Conservation (phyloP, 2,888 invertebrate genomes). For the Halictus quadricinctus region DNA sequence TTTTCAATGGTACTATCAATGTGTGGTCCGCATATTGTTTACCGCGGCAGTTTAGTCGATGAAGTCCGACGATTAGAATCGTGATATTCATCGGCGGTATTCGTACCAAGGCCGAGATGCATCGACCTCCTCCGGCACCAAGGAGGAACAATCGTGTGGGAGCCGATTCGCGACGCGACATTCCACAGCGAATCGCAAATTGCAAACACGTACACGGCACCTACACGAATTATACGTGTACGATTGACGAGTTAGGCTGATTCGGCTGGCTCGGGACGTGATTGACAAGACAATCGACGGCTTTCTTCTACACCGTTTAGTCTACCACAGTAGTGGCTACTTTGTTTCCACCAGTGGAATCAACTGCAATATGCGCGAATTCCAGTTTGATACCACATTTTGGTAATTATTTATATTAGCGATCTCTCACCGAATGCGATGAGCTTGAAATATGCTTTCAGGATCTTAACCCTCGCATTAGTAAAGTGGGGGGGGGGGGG, state of each 20-base stretch:
- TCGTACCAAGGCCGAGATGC: slow-evolving; percentile 38
- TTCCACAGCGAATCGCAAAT: slow-evolving; percentile 47
- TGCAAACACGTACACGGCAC: slow-evolving; percentile 46
- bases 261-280: slow-evolving; percentile 37
- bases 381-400: background rate
- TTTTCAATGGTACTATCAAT: background rate
- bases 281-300: slow-evolving; percentile 34
- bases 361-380: background rate
- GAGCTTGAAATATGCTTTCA: too few species aligned
- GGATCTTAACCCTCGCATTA: too few species aligned
- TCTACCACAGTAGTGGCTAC: background rate
- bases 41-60: background rate
- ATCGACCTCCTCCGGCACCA: slow-evolving; percentile 19
- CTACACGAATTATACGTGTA: slow-evolving; percentile 48
- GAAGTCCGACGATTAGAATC: background rate
- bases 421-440: too few species aligned
- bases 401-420: background rate
- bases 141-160: slow-evolving; percentile 55
- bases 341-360: background rate
- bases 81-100: slow-evolving; percentile 18
- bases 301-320: slow-evolving; percentile 2
- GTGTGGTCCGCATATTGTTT: background rate
- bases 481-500: too few species aligned
- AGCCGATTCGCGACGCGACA: slow-evolving; percentile 36
- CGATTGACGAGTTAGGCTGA: slow-evolving; percentile 31